Evolutionary conservation across 2,888 invertebrate genomes (phyloP).

Genomic region (Tromatobia lineatoria): DNA sequence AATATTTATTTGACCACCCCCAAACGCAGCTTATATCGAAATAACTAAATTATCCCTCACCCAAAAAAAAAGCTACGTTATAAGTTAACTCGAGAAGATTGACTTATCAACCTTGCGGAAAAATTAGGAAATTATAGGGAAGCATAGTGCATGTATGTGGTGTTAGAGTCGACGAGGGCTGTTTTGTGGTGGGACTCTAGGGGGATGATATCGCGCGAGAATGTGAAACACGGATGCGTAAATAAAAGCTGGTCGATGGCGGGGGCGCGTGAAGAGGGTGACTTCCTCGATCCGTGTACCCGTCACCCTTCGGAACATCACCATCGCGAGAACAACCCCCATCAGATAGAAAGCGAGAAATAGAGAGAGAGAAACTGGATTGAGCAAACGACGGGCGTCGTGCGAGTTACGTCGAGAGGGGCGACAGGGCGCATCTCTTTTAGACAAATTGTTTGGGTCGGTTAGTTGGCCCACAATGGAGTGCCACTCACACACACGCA

Average conservation of each 20-base stretch:
- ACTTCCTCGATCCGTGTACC: conserved; percentile 55
- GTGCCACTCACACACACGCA: conserved; percentile 68
- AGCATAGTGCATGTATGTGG: background rate
- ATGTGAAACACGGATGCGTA: conserved; percentile 62
- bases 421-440: conserved; percentile 78
- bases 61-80: background rate
- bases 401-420: conserved; percentile 70
- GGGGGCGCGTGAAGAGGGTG: conserved; percentile 59
- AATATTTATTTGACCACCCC: no score
- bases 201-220: conserved; percentile 40
- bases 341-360: conserved; percentile 31
- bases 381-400: conserved; percentile 66
- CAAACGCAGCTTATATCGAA: background rate
- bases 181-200: conserved; percentile 30
- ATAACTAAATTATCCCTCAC: background rate
- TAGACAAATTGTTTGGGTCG: conserved; percentile 85
- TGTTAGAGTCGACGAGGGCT: conserved; percentile 40
- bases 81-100: conserved; percentile 6
- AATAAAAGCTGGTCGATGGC: conserved; percentile 61
- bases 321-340: conserved; percentile 47
- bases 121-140: conserved; percentile 45
- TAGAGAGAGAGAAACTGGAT: conserved; percentile 49
- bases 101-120: conserved; percentile 50
- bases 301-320: conserved; percentile 31
- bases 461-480: conserved; percentile 84